Conservation (phyloP, 2,888 invertebrate genomes). For the Exephanes ischioxanthus region DNA sequence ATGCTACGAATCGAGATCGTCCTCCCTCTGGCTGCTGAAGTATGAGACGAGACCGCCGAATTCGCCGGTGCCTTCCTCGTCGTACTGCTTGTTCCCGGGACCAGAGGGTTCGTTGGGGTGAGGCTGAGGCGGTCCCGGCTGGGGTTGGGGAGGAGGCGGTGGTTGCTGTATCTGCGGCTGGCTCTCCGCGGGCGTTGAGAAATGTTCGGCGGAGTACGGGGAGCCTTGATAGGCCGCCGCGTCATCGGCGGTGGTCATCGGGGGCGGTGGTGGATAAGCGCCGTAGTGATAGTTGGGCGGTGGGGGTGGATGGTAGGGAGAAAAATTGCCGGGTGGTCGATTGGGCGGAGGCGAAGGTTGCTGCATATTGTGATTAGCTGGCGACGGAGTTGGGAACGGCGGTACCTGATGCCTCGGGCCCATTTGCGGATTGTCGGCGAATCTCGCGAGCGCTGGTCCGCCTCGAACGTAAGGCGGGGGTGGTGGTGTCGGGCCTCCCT, state of each 20-base stretch:
- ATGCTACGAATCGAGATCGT: conserved; percentile 93
- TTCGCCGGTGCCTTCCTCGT: conserved; percentile 89
- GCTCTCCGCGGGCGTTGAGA: conserved; percentile 73
- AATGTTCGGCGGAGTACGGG: conserved; percentile 79
- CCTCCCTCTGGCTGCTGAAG: conserved; percentile 95
- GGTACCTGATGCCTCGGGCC: conserved; percentile 79
- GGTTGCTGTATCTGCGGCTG: conserved; percentile 72
- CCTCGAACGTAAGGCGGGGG: conserved; percentile 82
- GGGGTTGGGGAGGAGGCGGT: conserved; percentile 70
- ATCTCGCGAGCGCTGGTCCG: conserved; percentile 81
- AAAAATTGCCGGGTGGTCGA: conserved; percentile 82
- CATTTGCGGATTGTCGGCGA: conserved; percentile 73
- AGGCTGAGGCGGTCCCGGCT: conserved; percentile 63
- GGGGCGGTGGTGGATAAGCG: conserved; percentile 84
- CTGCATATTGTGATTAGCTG: conserved; percentile 79
- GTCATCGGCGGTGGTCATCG: conserved; percentile 84
- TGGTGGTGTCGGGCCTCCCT: conserved; percentile 82
- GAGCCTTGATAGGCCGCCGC: conserved; percentile 84
- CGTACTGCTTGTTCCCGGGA: conserved; percentile 83
- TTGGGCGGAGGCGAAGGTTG: conserved; percentile 83
- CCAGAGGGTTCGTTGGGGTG: conserved; percentile 70
- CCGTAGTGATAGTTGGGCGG: conserved; percentile 85
- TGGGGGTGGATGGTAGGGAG: conserved; percentile 85
- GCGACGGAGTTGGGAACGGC: conserved; percentile 80
- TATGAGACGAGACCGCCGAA: conserved; percentile 97